These are phyloP conservation scores for Enteromius radiatus DNA, from an alignment of 2,797 vertebrate genomes.

Conservation along the genomic window DNA sequence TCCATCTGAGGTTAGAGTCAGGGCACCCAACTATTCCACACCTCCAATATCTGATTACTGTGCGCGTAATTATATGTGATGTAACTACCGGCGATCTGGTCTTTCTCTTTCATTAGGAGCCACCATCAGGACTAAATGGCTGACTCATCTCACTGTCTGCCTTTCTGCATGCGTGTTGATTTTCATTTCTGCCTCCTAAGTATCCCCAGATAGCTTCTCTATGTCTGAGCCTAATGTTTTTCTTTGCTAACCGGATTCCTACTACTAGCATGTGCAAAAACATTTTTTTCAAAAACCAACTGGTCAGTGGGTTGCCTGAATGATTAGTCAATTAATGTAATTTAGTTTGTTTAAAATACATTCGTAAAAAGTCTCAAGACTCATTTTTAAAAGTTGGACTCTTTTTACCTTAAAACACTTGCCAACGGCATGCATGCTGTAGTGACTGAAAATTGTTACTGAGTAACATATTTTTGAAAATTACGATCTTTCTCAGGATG, in stretches of 20 bases:
- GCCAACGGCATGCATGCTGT: neutral
- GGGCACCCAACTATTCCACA: constrained; percentile 29
- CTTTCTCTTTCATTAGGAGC: constrained; percentile 53
- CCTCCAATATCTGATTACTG: constrained; percentile 40
- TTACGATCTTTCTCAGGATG: neutral
- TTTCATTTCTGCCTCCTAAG: constrained; percentile 35
- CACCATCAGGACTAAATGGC: constrained; percentile 38
- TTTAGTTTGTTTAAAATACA: neutral
- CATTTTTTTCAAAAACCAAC: too few species aligned
- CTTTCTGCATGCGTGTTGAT: constrained; percentile 28
- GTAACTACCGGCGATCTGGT: constrained; percentile 37
- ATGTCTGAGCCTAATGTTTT: neutral
- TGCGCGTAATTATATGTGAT: constrained; percentile 37
- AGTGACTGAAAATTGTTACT: neutral
- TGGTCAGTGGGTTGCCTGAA: neutral
- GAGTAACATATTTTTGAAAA: neutral
- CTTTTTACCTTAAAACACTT: neutral
- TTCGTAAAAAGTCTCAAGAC: neutral
- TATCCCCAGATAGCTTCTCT: neutral
- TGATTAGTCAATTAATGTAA: neutral
- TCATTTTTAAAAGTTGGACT: neutral
- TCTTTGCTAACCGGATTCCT: neutral
- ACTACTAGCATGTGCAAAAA: neutral
- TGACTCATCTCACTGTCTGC: constrained; percentile 47
- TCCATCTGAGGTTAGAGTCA: constrained; percentile 34